Percentiles rank a stretch among this genome's conserved stretches.
Conservation (phyloP, 2,888 invertebrate genomes). For the Notodonta ziczac region DNA sequence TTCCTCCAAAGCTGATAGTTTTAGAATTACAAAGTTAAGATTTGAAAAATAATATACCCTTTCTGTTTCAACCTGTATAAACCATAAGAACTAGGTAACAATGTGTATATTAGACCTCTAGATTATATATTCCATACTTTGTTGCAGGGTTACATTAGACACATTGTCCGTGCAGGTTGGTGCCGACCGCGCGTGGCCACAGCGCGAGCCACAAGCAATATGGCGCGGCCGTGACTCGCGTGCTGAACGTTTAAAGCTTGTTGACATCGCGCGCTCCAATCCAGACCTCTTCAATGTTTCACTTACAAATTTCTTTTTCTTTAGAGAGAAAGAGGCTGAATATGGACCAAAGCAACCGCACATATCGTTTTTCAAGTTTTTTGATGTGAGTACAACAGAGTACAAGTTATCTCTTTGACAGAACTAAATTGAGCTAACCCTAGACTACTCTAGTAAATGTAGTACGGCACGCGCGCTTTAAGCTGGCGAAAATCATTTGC, state of each 20-base stretch:
- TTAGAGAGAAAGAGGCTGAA: constrained; percentile 90
- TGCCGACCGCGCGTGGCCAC: constrained; percentile 88
- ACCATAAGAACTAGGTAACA: no score
- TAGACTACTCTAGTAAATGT: no score
- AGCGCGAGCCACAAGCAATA: constrained; percentile 90
- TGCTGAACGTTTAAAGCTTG: constrained; percentile 91
- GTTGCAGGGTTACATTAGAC: constrained; percentile 92
- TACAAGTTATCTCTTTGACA: no score
- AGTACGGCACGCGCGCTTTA: no score
- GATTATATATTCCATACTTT: neutral
- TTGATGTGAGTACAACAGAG: constrained; percentile 88
- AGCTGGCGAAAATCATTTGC: no score
- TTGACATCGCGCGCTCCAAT: constrained; percentile 88
- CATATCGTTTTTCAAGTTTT: constrained; percentile 96
- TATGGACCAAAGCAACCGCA: constrained; percentile 95
- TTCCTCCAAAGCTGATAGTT: no score
- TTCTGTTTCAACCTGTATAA: no score
- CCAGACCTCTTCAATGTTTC: constrained; percentile 95
- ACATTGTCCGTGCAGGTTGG: constrained; percentile 95
- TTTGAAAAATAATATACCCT: no score
- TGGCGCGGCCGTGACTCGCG: constrained; percentile 97
- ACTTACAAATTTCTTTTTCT: constrained; percentile 98
- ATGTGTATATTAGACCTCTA: no score
- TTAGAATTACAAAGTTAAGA: no score
- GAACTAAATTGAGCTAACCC: no score